phyloP scores from a whole-genome alignment of 2,888 invertebrate genomes.

The Agonopterix heracliana region DNA sequence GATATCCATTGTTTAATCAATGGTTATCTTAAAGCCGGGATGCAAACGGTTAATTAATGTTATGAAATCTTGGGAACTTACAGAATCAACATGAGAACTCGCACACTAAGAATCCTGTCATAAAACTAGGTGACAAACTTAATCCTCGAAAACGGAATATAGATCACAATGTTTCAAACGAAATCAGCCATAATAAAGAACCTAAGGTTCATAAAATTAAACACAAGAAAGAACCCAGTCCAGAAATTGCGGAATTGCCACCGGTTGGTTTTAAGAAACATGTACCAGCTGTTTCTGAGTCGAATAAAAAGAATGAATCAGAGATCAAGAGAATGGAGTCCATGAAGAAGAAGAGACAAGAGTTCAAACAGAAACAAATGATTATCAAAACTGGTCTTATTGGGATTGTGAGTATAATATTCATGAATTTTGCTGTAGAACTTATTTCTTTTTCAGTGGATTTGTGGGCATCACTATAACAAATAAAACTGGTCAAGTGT shows the following conservation, averaged over 20 bases:
- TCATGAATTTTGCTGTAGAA: background rate
- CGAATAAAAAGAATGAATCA: constrained; percentile 54
- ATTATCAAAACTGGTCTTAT: constrained; percentile 80
- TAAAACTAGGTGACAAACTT: constrained; percentile 42
- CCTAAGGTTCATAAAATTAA: constrained; percentile 2
- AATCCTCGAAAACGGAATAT: constrained; percentile 60
- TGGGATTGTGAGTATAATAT: constrained; percentile 68
- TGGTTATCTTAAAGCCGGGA: too few relatives aligned
- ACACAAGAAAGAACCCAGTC: background rate
- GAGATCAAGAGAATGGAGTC: constrained; percentile 82
- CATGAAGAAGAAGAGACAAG: constrained; percentile 78
- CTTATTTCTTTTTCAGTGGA: too few relatives aligned
- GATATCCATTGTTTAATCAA: too few relatives aligned
- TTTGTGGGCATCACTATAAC: too few relatives aligned
- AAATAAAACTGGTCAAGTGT: too few relatives aligned
- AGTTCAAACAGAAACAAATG: constrained; percentile 79
- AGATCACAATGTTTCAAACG: background rate
- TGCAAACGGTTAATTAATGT: too few relatives aligned
- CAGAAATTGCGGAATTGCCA: background rate
- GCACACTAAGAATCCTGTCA: constrained; percentile 11
- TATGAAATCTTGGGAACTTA: constrained; percentile 3
- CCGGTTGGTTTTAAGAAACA: background rate
- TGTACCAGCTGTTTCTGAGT: background rate
- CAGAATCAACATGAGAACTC: constrained; percentile 15
- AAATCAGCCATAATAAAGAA: constrained; percentile 9